These are phyloP conservation scores for Triplophysa yarkandensis DNA, from an alignment of 2,797 vertebrate genomes.

Conservation along the genomic window DNA sequence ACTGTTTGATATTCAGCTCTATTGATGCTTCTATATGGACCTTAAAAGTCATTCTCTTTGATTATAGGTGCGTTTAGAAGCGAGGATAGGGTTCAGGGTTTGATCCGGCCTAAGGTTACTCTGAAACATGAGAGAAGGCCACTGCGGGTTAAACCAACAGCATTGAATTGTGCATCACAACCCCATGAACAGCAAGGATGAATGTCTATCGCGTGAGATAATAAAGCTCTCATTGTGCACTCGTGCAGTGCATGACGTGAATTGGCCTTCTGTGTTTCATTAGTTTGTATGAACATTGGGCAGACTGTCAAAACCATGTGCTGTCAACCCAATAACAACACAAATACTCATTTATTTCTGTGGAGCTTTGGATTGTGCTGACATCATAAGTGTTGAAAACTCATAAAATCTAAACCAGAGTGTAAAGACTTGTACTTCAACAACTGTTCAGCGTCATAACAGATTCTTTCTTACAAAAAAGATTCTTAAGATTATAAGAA, in stretches of 20 bases:
- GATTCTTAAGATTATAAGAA: no score
- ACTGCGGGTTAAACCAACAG: neutral
- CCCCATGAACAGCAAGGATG: slow-evolving; percentile 16
- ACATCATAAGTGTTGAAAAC: neutral
- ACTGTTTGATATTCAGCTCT: neutral
- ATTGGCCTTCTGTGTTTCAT: slow-evolving; percentile 28
- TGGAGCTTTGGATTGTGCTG: neutral
- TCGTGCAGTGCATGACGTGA: slow-evolving; percentile 30
- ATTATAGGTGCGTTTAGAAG: neutral
- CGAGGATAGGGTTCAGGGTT: neutral
- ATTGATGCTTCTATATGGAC: slow-evolving; percentile 1
- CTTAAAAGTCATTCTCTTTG: neutral
- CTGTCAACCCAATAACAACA: neutral
- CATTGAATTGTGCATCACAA: slow-evolving; percentile 6
- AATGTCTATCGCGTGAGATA: slow-evolving; percentile 12
- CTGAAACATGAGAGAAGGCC: neutral
- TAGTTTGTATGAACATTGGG: slow-evolving; percentile 12
- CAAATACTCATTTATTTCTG: neutral
- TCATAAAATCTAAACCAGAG: neutral
- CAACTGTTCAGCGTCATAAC: no score
- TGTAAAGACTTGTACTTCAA: no score
- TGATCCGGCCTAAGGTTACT: neutral
- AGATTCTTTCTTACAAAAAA: no score
- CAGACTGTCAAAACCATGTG: slow-evolving; percentile 20
- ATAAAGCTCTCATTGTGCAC: slow-evolving; percentile 28